phyloP scores from a whole-genome alignment of 2,888 invertebrate species.

The Thelaira solivaga region DNA sequence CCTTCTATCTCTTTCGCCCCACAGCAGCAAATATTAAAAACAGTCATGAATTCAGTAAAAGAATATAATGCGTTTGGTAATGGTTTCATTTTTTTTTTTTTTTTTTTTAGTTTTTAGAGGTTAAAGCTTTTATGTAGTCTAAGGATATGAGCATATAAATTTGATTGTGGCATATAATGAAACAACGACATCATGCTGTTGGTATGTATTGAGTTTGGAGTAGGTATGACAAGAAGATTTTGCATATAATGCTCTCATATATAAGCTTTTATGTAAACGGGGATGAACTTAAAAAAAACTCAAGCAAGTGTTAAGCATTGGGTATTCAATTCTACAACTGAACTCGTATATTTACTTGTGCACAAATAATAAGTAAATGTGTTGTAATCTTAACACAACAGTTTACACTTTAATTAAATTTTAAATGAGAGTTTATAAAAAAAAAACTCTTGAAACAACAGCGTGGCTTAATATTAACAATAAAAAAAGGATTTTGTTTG shows the following conservation, averaged over 20 bases:
- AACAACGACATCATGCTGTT: constrained; percentile 1
- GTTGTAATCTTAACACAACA: constrained; percentile 53
- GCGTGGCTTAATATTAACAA: constrained; percentile 4
- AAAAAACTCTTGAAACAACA: constrained; percentile 31
- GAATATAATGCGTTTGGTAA: constrained; percentile 11
- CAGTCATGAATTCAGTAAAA: background rate
- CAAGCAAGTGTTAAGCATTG: no score
- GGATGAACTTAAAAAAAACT: no score
- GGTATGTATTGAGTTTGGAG: background rate
- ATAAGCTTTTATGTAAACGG: no score
- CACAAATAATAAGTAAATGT: background rate
- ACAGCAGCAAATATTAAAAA: constrained; percentile 2
- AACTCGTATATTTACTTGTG: background rate
- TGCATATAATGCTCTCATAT: background rate
- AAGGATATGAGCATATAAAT: constrained; percentile 47
- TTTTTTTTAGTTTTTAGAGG: constrained; percentile 38
- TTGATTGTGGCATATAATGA: background rate
- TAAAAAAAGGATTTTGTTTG: constrained; percentile 33
- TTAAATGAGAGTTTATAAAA: constrained; percentile 54
- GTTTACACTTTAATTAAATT: constrained; percentile 65
- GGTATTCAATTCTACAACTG: no score
- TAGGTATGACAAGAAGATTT: constrained; percentile 4
- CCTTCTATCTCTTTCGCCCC: constrained; percentile 8
- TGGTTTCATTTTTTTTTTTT: background rate
- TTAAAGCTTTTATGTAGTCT: constrained; percentile 56